Percentiles rank a stretch among this genome's conserved stretches.
Conservation (phyloP, 2,888 invertebrate genomes). For the Belgica antarctica region DNA sequence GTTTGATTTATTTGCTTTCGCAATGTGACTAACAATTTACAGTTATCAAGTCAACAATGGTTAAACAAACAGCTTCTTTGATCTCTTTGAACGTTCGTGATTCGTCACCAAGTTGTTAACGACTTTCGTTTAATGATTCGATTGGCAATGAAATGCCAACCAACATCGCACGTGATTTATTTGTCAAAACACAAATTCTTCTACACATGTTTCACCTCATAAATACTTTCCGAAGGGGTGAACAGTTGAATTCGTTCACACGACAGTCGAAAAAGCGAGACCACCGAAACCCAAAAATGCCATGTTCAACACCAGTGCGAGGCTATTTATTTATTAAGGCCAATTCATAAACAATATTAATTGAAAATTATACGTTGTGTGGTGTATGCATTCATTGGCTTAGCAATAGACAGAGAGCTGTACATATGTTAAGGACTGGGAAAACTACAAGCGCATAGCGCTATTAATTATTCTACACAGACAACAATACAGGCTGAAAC, state of each 20-base stretch:
- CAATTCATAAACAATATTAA: constrained; percentile 12
- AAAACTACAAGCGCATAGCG: constrained; percentile 10
- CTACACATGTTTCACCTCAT: not conserved
- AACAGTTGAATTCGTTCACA: too few species aligned
- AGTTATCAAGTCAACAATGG: too few species aligned
- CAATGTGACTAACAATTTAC: not conserved
- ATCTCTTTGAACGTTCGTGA: too few species aligned
- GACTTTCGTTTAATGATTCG: not conserved
- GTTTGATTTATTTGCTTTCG: constrained; percentile 13
- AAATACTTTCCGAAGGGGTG: not conserved
- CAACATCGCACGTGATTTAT: too few species aligned
- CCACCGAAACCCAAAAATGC: constrained; percentile 22
- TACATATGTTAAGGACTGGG: constrained; percentile 28
- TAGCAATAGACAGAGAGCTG: not conserved
- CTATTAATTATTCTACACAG: constrained; percentile 17
- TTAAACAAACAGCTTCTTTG: too few species aligned
- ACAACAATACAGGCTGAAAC: constrained; percentile 28
- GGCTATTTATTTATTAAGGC: constrained; percentile 3
- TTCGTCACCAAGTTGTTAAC: not conserved
- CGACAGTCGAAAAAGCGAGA: too few species aligned
- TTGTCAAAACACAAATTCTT: too few species aligned
- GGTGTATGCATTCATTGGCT: constrained; percentile 20
- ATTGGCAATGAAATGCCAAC: too few species aligned
- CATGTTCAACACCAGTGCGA: constrained; percentile 21
- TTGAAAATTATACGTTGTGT: constrained; percentile 20